Evolutionary conservation across 2,797 vertebrate species (phyloP), one percentile per base, ranked within the genome.

Genomic region (Miichthys miiuy): DNA sequence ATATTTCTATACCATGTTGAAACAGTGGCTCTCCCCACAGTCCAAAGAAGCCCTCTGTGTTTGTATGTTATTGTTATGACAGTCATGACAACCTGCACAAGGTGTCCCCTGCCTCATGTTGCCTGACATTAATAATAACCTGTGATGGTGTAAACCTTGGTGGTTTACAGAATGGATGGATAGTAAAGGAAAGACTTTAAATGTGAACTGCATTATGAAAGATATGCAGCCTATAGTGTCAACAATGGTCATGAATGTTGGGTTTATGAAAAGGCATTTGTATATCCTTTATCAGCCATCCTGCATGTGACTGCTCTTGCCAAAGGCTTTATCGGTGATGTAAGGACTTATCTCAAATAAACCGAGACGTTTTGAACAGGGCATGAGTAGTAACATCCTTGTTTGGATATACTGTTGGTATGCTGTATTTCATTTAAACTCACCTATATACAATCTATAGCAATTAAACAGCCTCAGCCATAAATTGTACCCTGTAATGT

Each of bases 271-370:
- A 38, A 27, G 46, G 21, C 42, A 50, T 67, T 18, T n/a, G n/a
- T 70, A 17, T 30, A 18, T 17, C 21, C 25, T 0, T 9, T 56
- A 23, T 46, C 13, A 48, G 23, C 51, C 23, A 27, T 51, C 34
- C 50, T 68, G 48, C 50, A 68, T 42, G 57, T 79, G 77, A 79
- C 64, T 23, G n/a, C 8, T 60, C 10, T 66, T 9, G 34, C 8
- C 34, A 38, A 38, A 9, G 8, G 34, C 34, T 38, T 38, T 38
- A 9, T 38, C 9, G 8, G 34, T 38, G 34, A 9, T 16, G 21
- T 25, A 8, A 62, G 6, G 12, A 13, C 46, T 50, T 46, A 17
- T 46, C 41, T 11, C 4, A 4, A n/a, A 23, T 18, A 57, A 11
- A 4, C 42, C 4, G 7, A 25, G 5, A 23, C 9, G 42, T 27